Evolutionary conservation across 2,113 vertebrate genomes (phyloP), one percentile per base, ranked within the genome.

Genomic region (Myodes glareolus): DNA sequence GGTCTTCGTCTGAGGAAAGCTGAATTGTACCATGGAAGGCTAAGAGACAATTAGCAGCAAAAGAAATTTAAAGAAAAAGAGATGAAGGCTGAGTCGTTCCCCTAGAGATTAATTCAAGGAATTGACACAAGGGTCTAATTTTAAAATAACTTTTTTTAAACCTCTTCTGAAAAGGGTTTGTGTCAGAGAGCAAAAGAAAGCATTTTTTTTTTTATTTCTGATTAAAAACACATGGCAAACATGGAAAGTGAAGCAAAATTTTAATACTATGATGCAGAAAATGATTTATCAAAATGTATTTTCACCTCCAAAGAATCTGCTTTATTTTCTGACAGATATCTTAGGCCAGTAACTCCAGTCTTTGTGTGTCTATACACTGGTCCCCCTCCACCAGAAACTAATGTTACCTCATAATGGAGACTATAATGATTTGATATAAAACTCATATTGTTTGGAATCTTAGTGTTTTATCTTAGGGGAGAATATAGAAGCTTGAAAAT

Each of bases 81-180:
- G 23, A 2, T 5, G 0, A 80, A 65, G 50, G 23, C 4, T 29
- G n/a, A 52, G 19, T 47, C 8, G 3, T 63, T 73, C 65, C 33
- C 16, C 39, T 68, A 36, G 36, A 55, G 86, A 75, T 93, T 63
- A 96, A 92, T 67, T 87, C 7, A 63, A 36, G 55, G n/a, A 95
- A 39, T 52, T 89, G 50, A 50, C 63, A 6, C n/a, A 29, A 36
- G 55, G 58, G 42, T 84, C 36, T 29, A 42, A 31, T 63, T 84
- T 63, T 63, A 45, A 84, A 84, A 63, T 63, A 84, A 31, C 25
- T 7, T 50, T 68, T 12, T 19, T 7, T 25, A 87, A 68, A 87
- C 19, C 42, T 68, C 63, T 50, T 55, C 33, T 73, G 33, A 55
- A 73, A 58, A 92, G 1, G 3, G 55, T 85, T 84, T 68, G 50